Base-by-base conservation (phyloP, 1,140 invertebrate genomes). In the Drosophila nasuta region DNA sequence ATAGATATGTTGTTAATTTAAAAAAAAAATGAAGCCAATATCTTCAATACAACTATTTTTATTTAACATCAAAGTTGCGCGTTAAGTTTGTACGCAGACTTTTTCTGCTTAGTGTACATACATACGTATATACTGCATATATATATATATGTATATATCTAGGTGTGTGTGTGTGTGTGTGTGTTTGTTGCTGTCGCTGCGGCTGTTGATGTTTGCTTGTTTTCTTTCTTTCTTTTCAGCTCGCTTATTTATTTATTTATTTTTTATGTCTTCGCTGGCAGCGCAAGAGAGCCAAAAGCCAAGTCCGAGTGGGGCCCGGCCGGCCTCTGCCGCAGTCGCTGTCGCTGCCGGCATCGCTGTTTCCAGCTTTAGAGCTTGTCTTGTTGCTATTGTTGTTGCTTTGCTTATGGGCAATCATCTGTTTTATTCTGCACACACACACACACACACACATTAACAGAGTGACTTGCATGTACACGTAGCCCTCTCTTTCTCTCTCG, bases 351-450 rank as follows among this genome's bases (percentile, higher is more conserved):
- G 66, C 49, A 45, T 69, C 70, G 77, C 69, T 28, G 72, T 62
- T 48, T 64, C 67, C 67, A 81, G 77, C 73, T 80, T 69, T 63
- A 46, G 71, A 75, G 67, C 74, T 75, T 8, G 41, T 41, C n/a
- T 52, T 60, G 28, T 46, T 51, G 45, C 13, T 43, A 41, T 65
- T 63, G 68, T 73, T 52, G 64, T 77, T 63, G 80, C 60, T 87
- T 80, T 87, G 85, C 80, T 88, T 87, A 83, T 87, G 85, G 85
- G 77, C 83, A 87, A 88, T 87, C 83, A 87, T 87, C 83, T 87
- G 83, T 87, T 87, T 87, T 80, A 82, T 87, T 87, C 80, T 87
- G 82, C 79, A 79, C 82, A 76, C 68, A 74, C 67, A 71, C 20
- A 51, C 49, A 57, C 13, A 13, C 5, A 75, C 43, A 43, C 33